These are phyloP conservation scores for Proterorhinus semilunaris DNA, from an alignment of 2,113 vertebrate genomes.

Conservation along the genomic window DNA sequence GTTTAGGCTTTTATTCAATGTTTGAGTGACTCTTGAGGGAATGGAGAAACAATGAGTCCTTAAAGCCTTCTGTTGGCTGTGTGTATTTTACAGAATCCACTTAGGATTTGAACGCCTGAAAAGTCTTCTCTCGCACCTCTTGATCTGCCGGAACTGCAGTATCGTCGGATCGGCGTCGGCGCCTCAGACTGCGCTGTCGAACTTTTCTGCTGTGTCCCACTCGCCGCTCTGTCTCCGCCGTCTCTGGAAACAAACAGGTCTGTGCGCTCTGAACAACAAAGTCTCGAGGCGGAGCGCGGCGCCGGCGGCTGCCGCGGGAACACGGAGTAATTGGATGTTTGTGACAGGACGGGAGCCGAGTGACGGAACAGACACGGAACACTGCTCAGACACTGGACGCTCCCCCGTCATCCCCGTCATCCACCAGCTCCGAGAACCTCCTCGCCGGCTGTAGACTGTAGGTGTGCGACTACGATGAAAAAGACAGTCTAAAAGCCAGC, in stretches of 20 bases:
- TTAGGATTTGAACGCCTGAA: too few relatives aligned
- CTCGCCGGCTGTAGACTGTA: too few relatives aligned
- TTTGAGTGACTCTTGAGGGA: neutral
- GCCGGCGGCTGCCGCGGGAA: neutral
- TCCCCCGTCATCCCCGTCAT: too few relatives aligned
- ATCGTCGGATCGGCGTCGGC: too few relatives aligned
- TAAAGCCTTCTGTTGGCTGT: too few relatives aligned
- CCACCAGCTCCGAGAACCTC: too few relatives aligned
- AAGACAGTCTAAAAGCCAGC: too few relatives aligned
- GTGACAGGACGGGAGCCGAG: neutral
- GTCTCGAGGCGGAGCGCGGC: neutral
- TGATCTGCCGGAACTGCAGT: too few relatives aligned
- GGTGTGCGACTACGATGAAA: too few relatives aligned
- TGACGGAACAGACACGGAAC: neutral
- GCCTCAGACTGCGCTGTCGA: neutral
- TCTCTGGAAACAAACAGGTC: neutral
- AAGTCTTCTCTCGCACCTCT: too few relatives aligned
- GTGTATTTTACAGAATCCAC: too few relatives aligned
- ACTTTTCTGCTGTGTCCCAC: neutral
- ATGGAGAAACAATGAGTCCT: neutral
- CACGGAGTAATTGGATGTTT: neutral
- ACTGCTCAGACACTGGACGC: neutral
- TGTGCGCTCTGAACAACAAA: neutral
- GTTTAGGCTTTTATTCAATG: too few relatives aligned
- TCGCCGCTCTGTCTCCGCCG: neutral